Evolutionary conservation across 1,140 invertebrate genomes (phyloP), one percentile per base, ranked within the genome.

Genomic region (Drosophila murphyi): DNA sequence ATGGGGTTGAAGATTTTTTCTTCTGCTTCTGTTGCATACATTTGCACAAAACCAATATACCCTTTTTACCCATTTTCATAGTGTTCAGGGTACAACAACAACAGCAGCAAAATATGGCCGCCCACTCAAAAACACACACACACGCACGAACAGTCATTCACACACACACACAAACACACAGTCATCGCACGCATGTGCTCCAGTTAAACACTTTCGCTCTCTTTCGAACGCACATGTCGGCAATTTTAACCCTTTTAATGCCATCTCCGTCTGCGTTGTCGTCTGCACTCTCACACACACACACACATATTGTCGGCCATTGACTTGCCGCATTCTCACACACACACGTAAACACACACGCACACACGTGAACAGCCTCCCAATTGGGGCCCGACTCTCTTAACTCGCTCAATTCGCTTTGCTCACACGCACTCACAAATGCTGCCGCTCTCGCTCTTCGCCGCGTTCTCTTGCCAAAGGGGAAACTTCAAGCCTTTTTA

Each of bases 121-220:
- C 76, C 72, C 85, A 60, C 65, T 39, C 57, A 78, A 71, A 80
- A 50, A 69, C 54, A 65, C 62, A 63, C 51, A 52, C 48, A 69
- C 48, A 59, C 32, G 59, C 10, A 37, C 34, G 72, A 48, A 71
- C 61, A 74, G 34, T 52, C 34, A 59, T 32, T 59, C 43, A 50
- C 39, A 6, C 48, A 37, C 37, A n/a, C 37, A 57, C 59, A 43
- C 45, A 41, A 45, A 52, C 39, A 52, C 28, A 60, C 34, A 41
- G 34, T 8, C 55, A 55, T 55, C 37, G 31, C 60, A 90, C 87
- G 87, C 86, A 90, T 90, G 87, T 90, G 87, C 88, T 83, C 87
- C 80, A 90, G 57, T 83, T 91, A 91, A 88, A 91, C 88, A 91
- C 88, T 91, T 91, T 91, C 80, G 83, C 83, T 91, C 88, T 83